These are phyloP conservation scores for Zosterops japonicus DNA, from an alignment of 2,113 vertebrate genomes.

Conservation along the genomic window DNA sequence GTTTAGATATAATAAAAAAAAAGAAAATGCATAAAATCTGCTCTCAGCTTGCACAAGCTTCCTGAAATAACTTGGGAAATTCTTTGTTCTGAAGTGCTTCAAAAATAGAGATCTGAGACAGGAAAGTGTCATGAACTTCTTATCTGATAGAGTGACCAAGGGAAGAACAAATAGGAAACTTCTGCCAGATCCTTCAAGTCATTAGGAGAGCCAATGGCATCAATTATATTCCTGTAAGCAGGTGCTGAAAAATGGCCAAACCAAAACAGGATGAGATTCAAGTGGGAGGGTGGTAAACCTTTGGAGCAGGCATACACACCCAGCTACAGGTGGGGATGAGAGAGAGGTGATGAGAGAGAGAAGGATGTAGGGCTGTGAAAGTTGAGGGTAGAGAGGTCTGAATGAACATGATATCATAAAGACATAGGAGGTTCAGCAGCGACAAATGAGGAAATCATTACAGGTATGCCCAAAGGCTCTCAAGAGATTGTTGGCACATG, in stretches of 20 bases:
- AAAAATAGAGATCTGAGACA: neutral
- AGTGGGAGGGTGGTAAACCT: neutral
- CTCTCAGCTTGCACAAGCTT: neutral
- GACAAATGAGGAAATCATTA: neutral
- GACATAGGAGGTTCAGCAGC: neutral
- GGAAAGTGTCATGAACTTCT: neutral
- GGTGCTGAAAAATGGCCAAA: neutral
- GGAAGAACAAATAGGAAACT: neutral
- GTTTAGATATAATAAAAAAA: neutral
- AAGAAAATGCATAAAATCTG: neutral
- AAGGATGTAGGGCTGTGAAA: neutral
- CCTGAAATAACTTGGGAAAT: neutral
- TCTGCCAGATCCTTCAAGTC: neutral
- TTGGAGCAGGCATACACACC: neutral
- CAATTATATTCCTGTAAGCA: neutral
- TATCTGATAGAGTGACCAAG: conserved; percentile 2
- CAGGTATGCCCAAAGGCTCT: neutral
- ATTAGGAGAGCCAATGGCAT: neutral
- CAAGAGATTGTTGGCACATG: neutral
- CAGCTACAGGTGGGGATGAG: neutral
- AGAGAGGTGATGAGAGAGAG: neutral
- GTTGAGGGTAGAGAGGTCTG: neutral
- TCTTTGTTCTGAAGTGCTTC: neutral
- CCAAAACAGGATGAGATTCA: neutral
- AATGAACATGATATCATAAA: neutral